Evolutionary conservation across 1,140 invertebrate genomes (phyloP), one percentile per base, ranked within the genome.

Genomic region (Belonocnema kinseyi): DNA sequence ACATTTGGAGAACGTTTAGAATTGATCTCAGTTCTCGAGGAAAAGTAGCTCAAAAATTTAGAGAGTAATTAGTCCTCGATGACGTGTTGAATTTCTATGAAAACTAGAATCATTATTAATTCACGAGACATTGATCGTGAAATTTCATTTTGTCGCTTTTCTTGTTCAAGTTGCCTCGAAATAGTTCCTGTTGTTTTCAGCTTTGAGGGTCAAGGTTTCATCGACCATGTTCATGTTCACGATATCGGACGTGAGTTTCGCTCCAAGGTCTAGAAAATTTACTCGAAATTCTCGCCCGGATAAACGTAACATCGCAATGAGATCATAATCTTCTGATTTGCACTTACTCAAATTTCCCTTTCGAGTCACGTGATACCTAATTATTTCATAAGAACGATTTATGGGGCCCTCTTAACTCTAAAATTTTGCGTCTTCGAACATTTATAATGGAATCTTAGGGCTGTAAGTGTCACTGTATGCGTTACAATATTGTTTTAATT

Each of bases 81-180:
- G 61, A 66, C 61, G n/a, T 66, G 33, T 14, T 66, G 33, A 66
- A 66, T 33, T 40, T 66, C 33, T 14, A 40, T 46, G 21, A 66
- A 66, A 66, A 33, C 61, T 14, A 4, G 61, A 12, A 40, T 66
- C 40, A 66, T 66, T 40, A 40, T 40, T 66, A 66, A 66, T 66
- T 66, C 61, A 66, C 21, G 61, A 66, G n/a, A 66, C 61, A 66
- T 66, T 66, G 61, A 66, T 66, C 61, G 14, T 16, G 33, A 46
- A 66, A 66, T 40, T 61, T 61, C 58, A 66, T 66, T 33, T 66
- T 33, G 61, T 66, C 61, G 58, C 26, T 46, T 40, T 66, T 66
- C 26, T 66, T 66, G 26, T 33, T 66, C n/a, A 16, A 66, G 26
- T 40, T n/a, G 46, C 33, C 21, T 66, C 61, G 40, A 40, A 66